Percentiles rank a stretch among this genome's conserved stretches.
These are phyloP conservation scores for Dipodomys merriami DNA, from an alignment of 2,113 vertebrate species.

Conservation along the genomic window DNA sequence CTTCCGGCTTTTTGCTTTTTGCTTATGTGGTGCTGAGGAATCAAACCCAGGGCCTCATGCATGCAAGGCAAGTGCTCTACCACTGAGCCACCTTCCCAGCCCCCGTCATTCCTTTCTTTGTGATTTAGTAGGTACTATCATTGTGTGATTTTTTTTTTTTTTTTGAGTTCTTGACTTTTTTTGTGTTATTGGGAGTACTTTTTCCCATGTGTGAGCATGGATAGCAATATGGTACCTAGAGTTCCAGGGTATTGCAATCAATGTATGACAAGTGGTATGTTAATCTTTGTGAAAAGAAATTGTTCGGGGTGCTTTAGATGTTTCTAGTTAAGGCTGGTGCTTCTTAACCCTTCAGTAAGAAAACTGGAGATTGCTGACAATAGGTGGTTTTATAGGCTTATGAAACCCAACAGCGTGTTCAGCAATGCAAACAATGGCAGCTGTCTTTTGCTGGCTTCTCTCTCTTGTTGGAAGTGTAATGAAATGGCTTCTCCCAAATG, in stretches of 20 bases:
- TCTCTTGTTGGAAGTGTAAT: slow-evolving; percentile 62
- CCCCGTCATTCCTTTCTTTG: neutral
- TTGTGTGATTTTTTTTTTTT: neutral
- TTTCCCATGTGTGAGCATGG: slow-evolving; percentile 24
- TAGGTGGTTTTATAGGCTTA: slow-evolving; percentile 40
- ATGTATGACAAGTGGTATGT: no score
- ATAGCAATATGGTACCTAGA: neutral
- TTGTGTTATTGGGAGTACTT: neutral
- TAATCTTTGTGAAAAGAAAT: slow-evolving; percentile 48
- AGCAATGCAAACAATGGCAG: slow-evolving; percentile 65
- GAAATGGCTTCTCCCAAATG: slow-evolving; percentile 48
- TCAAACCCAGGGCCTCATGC: no score
- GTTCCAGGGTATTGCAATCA: neutral
- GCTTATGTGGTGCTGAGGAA: no score
- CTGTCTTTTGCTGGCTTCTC: slow-evolving; percentile 67
- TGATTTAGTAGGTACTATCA: slow-evolving; percentile 18
- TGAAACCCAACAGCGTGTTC: slow-evolving; percentile 39
- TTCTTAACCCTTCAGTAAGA: slow-evolving; percentile 62
- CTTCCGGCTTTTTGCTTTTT: no score
- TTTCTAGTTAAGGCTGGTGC: slow-evolving; percentile 46
- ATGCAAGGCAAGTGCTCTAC: no score
- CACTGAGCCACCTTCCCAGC: no score
- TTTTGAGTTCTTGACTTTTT: neutral
- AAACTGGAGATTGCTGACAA: slow-evolving; percentile 59
- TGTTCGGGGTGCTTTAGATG: slow-evolving; percentile 21